These are phyloP conservation scores for Trachymyrmex cornetzi DNA, from an alignment of 1,140 invertebrate genomes.

Conservation along the genomic window DNA sequence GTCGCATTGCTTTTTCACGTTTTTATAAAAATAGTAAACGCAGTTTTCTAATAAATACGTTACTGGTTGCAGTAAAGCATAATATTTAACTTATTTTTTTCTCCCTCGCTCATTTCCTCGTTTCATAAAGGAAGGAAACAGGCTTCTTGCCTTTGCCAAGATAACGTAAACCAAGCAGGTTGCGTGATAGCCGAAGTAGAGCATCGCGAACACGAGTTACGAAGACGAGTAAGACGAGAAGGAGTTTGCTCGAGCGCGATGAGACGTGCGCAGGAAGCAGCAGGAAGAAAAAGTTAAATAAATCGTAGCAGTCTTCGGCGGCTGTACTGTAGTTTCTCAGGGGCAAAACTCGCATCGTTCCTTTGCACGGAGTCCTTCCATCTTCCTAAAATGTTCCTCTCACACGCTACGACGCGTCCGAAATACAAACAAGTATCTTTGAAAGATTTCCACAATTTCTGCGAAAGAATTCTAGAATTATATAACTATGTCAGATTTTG, in stretches of 20 bases:
- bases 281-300: constrained; percentile 82
- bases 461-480: background rate
- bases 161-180: constrained; percentile 73
- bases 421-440: constrained; percentile 38
- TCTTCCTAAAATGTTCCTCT: constrained; percentile 69
- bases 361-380: constrained; percentile 65
- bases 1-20: background rate
- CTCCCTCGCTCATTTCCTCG: constrained; percentile 7
- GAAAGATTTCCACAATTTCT: constrained; percentile 27
- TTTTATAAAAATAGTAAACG: background rate
- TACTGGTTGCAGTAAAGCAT: constrained; percentile 10
- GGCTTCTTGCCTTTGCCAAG: constrained; percentile 56
- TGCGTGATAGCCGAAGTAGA: constrained; percentile 62
- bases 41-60: constrained; percentile 26
- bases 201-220: constrained; percentile 69
- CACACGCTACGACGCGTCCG: constrained; percentile 40
- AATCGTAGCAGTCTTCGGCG: constrained; percentile 75
- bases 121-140: constrained; percentile 4
- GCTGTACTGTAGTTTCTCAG: constrained; percentile 61
- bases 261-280: constrained; percentile 77
- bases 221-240: constrained; percentile 65
- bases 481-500: background rate
- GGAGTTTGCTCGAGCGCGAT: constrained; percentile 80
- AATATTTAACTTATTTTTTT: constrained; percentile 4
- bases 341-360: constrained; percentile 77